Evolutionary conservation across 1,140 invertebrate genomes (phyloP).

Genomic region (Micrasema longulum): DNA sequence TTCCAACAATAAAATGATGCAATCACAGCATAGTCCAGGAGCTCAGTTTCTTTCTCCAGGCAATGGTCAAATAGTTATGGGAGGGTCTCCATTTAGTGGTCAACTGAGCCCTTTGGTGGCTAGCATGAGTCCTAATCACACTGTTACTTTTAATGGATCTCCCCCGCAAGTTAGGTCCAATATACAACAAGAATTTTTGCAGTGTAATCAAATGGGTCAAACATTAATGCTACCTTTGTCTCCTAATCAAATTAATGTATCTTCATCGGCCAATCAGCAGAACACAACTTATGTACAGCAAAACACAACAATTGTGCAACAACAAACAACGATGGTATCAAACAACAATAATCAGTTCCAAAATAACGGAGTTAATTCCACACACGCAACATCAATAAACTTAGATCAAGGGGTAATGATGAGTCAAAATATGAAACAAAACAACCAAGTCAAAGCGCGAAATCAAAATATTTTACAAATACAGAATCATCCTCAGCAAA

Average conservation of each 20-base stretch:
- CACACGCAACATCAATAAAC: constrained; percentile 59
- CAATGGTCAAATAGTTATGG: constrained; percentile 77
- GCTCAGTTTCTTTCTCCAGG: constrained; percentile 81
- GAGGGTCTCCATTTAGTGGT: constrained; percentile 79
- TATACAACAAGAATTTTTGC: constrained; percentile 77
- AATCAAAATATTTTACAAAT: constrained; percentile 49
- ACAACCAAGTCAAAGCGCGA: constrained; percentile 41
- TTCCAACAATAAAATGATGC: constrained; percentile 79
- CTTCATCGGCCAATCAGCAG: constrained; percentile 72
- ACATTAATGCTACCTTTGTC: constrained; percentile 82
- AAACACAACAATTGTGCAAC: constrained; percentile 76
- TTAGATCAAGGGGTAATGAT: constrained; percentile 64
- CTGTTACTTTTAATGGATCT: constrained; percentile 74
- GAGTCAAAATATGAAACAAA: constrained; percentile 56
- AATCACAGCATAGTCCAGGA: constrained; percentile 75
- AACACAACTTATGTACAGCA: constrained; percentile 81
- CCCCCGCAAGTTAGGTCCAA: constrained; percentile 69
- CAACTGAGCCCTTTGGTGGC: constrained; percentile 83
- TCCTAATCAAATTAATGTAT: constrained; percentile 72
- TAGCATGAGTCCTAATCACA: constrained; percentile 78
- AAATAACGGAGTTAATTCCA: constrained; percentile 43
- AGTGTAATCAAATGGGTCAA: constrained; percentile 78
- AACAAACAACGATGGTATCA: constrained; percentile 75
- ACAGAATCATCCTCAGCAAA: constrained; percentile 49
- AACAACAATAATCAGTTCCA: constrained; percentile 69